These are phyloP conservation scores for Calephelis nemesis DNA, from an alignment of 1,140 invertebrate species.

Conservation along the genomic window DNA sequence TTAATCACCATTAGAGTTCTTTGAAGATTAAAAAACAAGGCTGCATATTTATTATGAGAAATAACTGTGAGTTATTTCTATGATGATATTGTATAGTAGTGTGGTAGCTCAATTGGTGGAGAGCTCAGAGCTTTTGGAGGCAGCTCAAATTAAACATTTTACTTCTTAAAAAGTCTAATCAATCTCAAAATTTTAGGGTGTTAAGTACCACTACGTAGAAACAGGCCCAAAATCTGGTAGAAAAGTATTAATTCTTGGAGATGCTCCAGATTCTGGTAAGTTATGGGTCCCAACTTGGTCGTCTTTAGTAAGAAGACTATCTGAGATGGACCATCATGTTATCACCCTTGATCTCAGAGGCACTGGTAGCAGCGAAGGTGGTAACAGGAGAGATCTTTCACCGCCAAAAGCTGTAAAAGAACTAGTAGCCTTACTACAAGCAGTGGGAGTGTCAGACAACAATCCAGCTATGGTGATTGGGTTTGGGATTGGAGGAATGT, in stretches of 20 bases:
- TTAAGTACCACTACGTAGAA: constrained; percentile 71
- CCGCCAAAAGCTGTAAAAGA: constrained; percentile 59
- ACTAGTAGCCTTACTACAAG: constrained; percentile 47
- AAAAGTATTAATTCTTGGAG: constrained; percentile 54
- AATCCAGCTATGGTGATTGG: constrained; percentile 60
- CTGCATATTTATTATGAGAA: too few relatives aligned
- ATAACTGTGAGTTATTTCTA: too few relatives aligned
- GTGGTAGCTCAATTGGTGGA: too few relatives aligned
- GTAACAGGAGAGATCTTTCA: constrained; percentile 49
- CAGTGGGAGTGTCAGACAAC: constrained; percentile 53
- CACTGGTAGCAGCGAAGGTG: constrained; percentile 62
- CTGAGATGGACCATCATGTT: constrained; percentile 54
- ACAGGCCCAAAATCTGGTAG: constrained; percentile 57
- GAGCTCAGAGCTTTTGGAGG: too few relatives aligned
- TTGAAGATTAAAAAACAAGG: too few relatives aligned
- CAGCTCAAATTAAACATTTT: too few relatives aligned
- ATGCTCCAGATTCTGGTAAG: constrained; percentile 59
- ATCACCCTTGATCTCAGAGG: constrained; percentile 65
- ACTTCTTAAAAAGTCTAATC: too few relatives aligned
- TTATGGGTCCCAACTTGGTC: constrained; percentile 61
- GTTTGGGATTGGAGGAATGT: constrained; percentile 68
- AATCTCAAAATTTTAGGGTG: constrained; percentile 47
- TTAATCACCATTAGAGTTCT: too few relatives aligned
- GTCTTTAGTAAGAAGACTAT: constrained; percentile 44
- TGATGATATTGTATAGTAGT: too few relatives aligned